Base-by-base conservation (phyloP, 2,888 invertebrate genomes). In the Lithosia quadra region DNA sequence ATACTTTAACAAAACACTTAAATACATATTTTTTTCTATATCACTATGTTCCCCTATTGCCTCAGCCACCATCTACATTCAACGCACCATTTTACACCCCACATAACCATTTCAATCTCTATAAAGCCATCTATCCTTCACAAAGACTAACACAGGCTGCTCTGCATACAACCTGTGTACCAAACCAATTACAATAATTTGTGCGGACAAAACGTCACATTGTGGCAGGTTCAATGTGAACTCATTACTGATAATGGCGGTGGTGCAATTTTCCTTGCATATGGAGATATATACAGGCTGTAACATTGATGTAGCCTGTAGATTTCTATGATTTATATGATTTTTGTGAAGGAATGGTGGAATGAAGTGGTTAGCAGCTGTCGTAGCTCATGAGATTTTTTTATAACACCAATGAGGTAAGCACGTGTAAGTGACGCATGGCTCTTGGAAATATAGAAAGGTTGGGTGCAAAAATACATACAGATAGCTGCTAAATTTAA, bases 231-330 rank as follows among this genome's bases (percentile, higher is more conserved):
- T 81, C 80, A 84, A 82, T 79, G 77, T 65, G 62, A 70, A 66
- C 79, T 84, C 84, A 85, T 85, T 85, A 83, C 73, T 13, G 68
- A 66, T 84, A 85, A 85, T 85, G 79, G 82, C 43, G 39, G 49
- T 71, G 69, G 60, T 74, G 73, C 73, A 73, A 80, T 76, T 79
- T 76, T 72, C 61, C n/a, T 33, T 67, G n/a, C 70, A 66, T 58
- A 68, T 63, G 57, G 13, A 15, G 8, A 11, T 55, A 53, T 60
- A 24, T 61, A 60, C 39, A 60, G 39, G 39, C 0, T 60, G 60
- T 24, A 13, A 28, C 3, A n/a, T 49, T 49, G 10, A 15, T 28
- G 43, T 43, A 10, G 10, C 18, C 24, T 18, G 43, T 9, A 9
- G 1, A 39, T 9, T 22, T 2, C 4, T 4, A 2, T 1, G 9